These are phyloP conservation scores for Psammodynastes pulverulentus DNA, from an alignment of 2,113 vertebrate species.

Conservation along the genomic window DNA sequence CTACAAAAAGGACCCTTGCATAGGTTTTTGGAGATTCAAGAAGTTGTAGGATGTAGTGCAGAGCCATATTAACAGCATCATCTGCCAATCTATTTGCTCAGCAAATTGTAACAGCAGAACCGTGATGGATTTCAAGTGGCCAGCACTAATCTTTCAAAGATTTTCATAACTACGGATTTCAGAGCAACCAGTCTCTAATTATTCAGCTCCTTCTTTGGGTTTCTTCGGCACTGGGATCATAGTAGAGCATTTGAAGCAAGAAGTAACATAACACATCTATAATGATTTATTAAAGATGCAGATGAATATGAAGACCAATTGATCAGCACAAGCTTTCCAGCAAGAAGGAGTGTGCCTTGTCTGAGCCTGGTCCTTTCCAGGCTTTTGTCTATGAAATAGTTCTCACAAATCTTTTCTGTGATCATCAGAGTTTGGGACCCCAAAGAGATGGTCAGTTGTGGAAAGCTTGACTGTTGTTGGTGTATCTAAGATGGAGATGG, in stretches of 20 bases:
- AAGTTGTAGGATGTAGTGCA: no score
- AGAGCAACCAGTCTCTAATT: not conserved
- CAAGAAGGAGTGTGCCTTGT: not conserved
- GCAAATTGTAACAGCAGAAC: not conserved
- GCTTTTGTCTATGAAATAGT: not conserved
- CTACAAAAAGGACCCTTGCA: no score
- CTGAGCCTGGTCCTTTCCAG: not conserved
- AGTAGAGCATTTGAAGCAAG: not conserved
- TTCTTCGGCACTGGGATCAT: not conserved
- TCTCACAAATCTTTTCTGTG: not conserved
- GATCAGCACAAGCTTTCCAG: not conserved
- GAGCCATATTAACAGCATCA: not conserved
- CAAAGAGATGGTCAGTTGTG: not conserved
- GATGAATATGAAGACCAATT: not conserved
- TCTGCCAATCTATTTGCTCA: not conserved
- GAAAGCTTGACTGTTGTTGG: not conserved
- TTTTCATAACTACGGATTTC: not conserved
- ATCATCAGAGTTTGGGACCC: not conserved
- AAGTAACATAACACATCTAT: not conserved
- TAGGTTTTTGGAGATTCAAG: no score
- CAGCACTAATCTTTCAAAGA: not conserved
- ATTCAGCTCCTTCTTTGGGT: not conserved
- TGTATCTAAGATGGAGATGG: not conserved
- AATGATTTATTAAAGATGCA: not conserved
- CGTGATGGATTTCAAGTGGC: not conserved